Base-by-base conservation (phyloP, 2,113 vertebrate species). In the Aldabrachelys gigantea region DNA sequence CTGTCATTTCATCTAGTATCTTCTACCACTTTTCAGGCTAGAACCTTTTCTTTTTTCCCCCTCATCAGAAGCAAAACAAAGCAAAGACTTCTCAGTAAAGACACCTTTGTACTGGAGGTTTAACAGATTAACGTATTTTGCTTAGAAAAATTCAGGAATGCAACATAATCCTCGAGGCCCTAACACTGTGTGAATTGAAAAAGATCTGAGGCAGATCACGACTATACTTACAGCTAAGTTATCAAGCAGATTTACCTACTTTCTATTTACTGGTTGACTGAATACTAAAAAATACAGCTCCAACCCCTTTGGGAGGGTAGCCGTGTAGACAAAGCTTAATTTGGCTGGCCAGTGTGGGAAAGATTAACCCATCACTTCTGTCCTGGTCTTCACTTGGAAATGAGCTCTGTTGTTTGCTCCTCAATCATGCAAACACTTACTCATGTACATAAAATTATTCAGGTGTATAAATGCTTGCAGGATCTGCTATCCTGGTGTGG, bases 151-250 rank as follows among this genome's bases (percentile, higher is more conserved):
- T 86, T 96, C 97, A 94, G 88, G 93, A 59, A 88, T 91, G 96
- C 92, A 94, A 95, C 97, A 80, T 97, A 91, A 96, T 96, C 94
- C 92, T 86, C 31, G 97, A 91, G 95, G 94, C 97, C 83, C 27
- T 49, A 4, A 65, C 9, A 93, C 69, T 89, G 94, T 89, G 94
- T 93, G 96, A 96, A 91, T 96, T 54, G 88, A 96, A 91, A 72
- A 93, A 4, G 94, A 94, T 96, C 92, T 97, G 98, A 97, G 97
- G 97, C 96, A 98, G 94, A 91, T 83, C 80, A 90, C 85, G 80
- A 88, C 96, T 90, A 27, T 91, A 56, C 90, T 88, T 88, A 83
- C 96, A 96, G 96, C 97, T 57, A 82, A 95, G 93, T 89, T 78
- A 85, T 41, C 21, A 8, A 59, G 92, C 2, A 27, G 93, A 27